Evolutionary conservation across 2,113 vertebrate genomes (phyloP).

Genomic region (Psephotus haematonotus): DNA sequence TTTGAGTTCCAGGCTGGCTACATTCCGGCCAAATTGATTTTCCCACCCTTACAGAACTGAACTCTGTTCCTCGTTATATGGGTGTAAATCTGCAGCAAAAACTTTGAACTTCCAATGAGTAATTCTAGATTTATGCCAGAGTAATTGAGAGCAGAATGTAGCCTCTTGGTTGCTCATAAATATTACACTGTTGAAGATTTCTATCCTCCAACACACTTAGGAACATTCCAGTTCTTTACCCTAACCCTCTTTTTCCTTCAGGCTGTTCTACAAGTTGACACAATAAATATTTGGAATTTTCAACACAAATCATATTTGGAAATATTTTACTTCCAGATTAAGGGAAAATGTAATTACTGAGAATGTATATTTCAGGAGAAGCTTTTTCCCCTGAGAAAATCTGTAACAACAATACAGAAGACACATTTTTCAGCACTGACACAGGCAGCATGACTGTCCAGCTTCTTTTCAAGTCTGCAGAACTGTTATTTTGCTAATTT

Average conservation of each 20-base stretch:
- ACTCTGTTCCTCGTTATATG: slow-evolving; percentile 48
- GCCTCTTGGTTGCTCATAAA: slow-evolving; percentile 20
- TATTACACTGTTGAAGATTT: slow-evolving; percentile 7
- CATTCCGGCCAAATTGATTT: slow-evolving; percentile 22
- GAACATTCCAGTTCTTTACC: not conserved
- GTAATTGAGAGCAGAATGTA: slow-evolving; percentile 58
- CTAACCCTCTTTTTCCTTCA: not conserved
- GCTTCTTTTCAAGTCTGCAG: not conserved
- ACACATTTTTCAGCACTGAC: not conserved
- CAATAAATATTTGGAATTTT: not conserved
- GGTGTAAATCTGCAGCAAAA: slow-evolving; percentile 55
- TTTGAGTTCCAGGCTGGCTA: not conserved
- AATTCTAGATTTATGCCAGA: slow-evolving; percentile 50
- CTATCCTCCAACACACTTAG: not conserved
- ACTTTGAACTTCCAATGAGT: slow-evolving; percentile 58
- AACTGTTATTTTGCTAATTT: not conserved
- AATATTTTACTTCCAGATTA: slow-evolving; percentile 11
- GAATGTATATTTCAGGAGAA: not conserved
- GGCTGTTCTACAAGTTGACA: not conserved
- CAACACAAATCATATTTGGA: not conserved
- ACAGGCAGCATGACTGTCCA: not conserved
- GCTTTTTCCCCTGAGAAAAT: not conserved
- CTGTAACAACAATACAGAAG: not conserved
- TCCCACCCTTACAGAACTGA: slow-evolving; percentile 40
- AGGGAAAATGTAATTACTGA: not conserved